Conservation (phyloP, 2,888 invertebrate genomes). For the Tetranychus truncatus region DNA sequence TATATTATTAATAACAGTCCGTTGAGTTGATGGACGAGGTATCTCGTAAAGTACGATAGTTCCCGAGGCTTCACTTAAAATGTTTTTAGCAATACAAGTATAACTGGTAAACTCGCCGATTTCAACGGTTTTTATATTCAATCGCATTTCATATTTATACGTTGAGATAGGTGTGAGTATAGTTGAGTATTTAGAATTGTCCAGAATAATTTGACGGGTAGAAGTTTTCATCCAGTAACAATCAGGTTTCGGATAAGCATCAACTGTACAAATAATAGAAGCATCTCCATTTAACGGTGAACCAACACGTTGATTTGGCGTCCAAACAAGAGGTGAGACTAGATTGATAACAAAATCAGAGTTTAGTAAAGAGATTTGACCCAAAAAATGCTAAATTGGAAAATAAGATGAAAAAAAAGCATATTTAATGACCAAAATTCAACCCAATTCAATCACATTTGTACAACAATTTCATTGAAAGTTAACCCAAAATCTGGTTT, state of each 20-base stretch:
- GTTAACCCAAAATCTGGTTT: no score
- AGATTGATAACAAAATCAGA: background rate
- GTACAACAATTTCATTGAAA: background rate
- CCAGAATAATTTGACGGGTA: constrained; percentile 57
- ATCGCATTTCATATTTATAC: constrained; percentile 70
- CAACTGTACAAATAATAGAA: constrained; percentile 76
- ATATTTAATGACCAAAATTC: constrained; percentile 8
- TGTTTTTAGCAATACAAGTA: constrained; percentile 81
- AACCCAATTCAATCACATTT: background rate
- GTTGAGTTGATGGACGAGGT: constrained; percentile 11
- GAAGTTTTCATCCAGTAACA: constrained; percentile 60
- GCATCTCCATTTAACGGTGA: constrained; percentile 76
- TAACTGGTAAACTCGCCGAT: constrained; percentile 73
- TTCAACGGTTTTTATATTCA: constrained; percentile 62
- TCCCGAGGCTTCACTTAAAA: constrained; percentile 77
- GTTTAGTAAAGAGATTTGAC: background rate
- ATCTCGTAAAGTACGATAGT: constrained; percentile 62
- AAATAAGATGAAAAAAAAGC: constrained; percentile 6
- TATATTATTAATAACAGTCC: background rate
- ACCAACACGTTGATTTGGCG: constrained; percentile 59
- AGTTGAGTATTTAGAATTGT: constrained; percentile 67
- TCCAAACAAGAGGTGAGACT: constrained; percentile 89
- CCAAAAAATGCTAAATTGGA: background rate
- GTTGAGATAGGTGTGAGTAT: constrained; percentile 49
- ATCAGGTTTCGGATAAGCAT: constrained; percentile 74